Percentiles rank a stretch among this genome's conserved stretches.
These are phyloP conservation scores for Dysmachus trigonus DNA, from an alignment of 2,888 invertebrate species.

Conservation along the genomic window DNA sequence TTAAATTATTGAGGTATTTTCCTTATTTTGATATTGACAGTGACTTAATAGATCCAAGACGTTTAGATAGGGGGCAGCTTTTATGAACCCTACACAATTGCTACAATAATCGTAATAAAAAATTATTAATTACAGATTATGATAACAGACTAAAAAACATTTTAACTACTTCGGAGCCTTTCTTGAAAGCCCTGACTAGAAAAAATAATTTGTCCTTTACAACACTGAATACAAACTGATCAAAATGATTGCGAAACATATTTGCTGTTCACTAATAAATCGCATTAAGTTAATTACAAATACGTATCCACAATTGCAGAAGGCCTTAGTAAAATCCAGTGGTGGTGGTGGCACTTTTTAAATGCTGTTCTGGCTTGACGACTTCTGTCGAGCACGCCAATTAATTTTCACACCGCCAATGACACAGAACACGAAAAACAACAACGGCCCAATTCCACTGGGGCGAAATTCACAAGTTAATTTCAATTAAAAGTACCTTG, in stretches of 20 bases:
- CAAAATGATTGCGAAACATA: not conserved
- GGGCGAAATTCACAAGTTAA: slow-evolving; percentile 12
- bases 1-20: no score
- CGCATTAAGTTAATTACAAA: not conserved
- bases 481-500: slow-evolving; percentile 1
- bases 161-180: no score
- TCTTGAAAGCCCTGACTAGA: no score
- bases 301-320: not conserved
- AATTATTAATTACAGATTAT: no score
- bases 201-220: no score
- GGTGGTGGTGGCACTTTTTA: not conserved
- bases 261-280: not conserved
- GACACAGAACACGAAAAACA: not conserved
- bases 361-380: not conserved
- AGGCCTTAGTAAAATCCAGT: not conserved
- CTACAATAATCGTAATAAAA: no score
- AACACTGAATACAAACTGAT: no score
- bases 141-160: no score
- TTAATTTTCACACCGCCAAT: not conserved
- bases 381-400: not conserved
- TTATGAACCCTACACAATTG: no score
- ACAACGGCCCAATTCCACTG: not conserved
- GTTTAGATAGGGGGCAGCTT: no score
- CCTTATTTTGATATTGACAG: no score
- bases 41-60: no score